Evolutionary conservation across 2,113 vertebrate genomes (phyloP).

Genomic region (Balaeniceps rex): DNA sequence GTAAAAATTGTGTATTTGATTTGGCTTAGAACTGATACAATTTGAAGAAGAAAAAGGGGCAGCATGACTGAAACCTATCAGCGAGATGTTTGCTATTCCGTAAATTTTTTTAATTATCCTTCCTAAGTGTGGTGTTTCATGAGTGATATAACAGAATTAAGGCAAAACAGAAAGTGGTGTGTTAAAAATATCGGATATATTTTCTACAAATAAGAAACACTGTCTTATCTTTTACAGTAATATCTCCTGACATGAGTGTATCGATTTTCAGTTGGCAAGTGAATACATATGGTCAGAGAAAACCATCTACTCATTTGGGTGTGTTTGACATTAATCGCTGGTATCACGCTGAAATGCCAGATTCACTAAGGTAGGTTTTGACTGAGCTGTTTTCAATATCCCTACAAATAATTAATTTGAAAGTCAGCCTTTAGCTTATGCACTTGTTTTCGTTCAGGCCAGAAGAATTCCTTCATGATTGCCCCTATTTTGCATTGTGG

Average conservation of each 20-base stretch:
- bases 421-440: neutral
- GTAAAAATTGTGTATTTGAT: neutral
- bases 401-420: neutral
- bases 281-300: conserved; percentile 84
- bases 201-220: neutral
- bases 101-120: neutral
- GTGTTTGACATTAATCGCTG: conserved; percentile 97
- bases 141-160: neutral
- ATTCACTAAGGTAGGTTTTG: conserved; percentile 86
- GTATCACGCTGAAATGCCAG: conserved; percentile 98
- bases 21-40: neutral
- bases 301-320: conserved; percentile 82
- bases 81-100: neutral
- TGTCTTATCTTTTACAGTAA: conserved; percentile 67
- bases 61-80: neutral
- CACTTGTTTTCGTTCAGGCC: conserved; percentile 68
- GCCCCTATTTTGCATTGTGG: conserved; percentile 94
- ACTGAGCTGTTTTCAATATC: neutral
- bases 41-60: neutral
- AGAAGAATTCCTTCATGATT: conserved; percentile 88
- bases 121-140: neutral
- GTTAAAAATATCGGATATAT: neutral
- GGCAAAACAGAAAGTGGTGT: neutral
- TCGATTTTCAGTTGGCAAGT: conserved; percentile 95
- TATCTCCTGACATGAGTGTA: conserved; percentile 94